Conservation (phyloP, 2,797 vertebrate species). For the Valencia hispanica region DNA sequence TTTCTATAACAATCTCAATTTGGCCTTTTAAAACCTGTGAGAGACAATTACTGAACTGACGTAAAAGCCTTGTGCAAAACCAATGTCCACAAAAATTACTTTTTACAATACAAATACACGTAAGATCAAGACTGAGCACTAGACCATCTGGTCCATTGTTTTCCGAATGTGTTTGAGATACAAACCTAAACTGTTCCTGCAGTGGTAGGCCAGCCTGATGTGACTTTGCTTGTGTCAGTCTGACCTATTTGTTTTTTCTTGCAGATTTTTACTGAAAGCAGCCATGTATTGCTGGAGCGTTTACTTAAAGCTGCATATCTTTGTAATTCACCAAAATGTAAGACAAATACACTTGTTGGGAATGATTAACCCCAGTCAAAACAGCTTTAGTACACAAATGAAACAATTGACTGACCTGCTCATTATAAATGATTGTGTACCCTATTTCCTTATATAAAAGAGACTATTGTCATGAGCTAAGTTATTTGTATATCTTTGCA, state of each 20-base stretch:
- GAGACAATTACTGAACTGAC: constrained; percentile 28
- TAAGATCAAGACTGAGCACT: not conserved
- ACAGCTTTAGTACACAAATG: no score
- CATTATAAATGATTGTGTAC: not conserved
- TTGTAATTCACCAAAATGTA: not conserved
- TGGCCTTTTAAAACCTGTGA: constrained; percentile 37
- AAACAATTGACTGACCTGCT: no score
- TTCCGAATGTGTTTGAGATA: not conserved
- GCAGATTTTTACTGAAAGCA: not conserved
- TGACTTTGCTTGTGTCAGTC: not conserved
- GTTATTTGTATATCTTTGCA: not conserved
- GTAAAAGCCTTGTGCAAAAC: constrained; percentile 28
- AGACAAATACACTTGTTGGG: not conserved
- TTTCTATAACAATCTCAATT: constrained; percentile 57
- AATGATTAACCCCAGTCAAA: not conserved
- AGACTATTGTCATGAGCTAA: no score
- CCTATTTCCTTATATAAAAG: no score
- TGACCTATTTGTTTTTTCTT: not conserved
- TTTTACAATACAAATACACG: constrained; percentile 1
- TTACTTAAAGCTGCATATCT: not conserved
- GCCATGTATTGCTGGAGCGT: not conserved
- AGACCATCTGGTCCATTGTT: not conserved
- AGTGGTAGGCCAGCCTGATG: not conserved
- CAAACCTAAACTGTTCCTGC: not conserved
- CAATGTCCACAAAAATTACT: constrained; percentile 1